phyloP scores from a whole-genome alignment of 2,797 vertebrate genomes.

The Gambusia yucatana region DNA sequence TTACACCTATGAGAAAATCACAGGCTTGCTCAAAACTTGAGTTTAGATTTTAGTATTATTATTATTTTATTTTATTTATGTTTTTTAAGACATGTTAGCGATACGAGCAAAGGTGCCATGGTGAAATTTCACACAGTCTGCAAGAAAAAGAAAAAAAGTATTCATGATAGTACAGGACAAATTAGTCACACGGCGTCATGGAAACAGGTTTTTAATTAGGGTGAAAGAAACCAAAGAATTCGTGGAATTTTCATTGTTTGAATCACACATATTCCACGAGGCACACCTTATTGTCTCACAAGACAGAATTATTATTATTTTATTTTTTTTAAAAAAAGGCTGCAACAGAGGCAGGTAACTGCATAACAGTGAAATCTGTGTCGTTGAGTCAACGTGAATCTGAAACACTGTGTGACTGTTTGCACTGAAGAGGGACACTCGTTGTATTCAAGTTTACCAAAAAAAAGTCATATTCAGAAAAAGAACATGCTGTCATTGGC shows the following conservation, averaged over 20 bases:
- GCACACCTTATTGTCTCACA: neutral
- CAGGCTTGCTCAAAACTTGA: neutral
- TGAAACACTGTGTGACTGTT: neutral
- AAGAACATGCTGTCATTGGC: neutral
- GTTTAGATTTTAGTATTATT: neutral
- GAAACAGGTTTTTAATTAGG: neutral
- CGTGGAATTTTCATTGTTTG: neutral
- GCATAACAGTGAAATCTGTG: neutral
- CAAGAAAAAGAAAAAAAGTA: neutral
- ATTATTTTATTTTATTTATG: neutral
- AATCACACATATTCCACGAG: neutral
- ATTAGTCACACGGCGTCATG: neutral
- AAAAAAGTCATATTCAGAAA: neutral
- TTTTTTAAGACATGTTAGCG: neutral
- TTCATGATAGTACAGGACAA: neutral
- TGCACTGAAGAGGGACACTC: neutral
- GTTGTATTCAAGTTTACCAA: neutral
- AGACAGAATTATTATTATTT: too few relatives aligned
- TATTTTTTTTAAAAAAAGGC: too few relatives aligned
- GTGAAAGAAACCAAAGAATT: neutral
- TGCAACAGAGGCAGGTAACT: neutral
- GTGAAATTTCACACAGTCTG: neutral
- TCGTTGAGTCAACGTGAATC: neutral
- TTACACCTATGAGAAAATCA: conserved; percentile 1
- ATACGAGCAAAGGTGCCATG: neutral